A percentile compares a stretch with the other conserved stretches of the same genome.
phyloP scores from a whole-genome alignment of 2,113 vertebrate species.

The Corythornis cristatus region DNA sequence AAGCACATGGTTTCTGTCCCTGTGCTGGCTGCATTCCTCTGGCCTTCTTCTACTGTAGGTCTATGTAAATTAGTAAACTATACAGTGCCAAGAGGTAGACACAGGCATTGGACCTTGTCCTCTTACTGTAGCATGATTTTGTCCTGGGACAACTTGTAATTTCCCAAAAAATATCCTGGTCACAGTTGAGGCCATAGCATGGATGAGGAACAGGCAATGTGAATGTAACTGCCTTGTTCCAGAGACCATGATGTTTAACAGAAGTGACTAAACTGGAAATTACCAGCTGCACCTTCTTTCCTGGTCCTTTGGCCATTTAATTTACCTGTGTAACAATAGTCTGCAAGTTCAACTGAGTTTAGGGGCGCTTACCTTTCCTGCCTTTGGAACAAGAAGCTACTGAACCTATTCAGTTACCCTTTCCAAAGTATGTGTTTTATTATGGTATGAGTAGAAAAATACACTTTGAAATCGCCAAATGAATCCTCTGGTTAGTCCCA shows the following conservation, averaged over 20 bases:
- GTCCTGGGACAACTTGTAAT: not conserved
- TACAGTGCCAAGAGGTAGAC: not conserved
- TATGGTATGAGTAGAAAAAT: not conserved
- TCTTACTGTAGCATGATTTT: not conserved
- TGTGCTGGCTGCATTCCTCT: not conserved
- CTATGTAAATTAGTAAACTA: not conserved
- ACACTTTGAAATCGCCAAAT: not conserved
- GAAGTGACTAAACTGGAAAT: not conserved
- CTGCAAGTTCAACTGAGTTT: not conserved
- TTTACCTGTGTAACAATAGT: not conserved
- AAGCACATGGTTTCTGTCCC: not conserved
- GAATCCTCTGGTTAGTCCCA: not conserved
- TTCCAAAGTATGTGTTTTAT: not conserved
- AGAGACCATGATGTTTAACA: not conserved
- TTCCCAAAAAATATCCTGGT: fast-evolving
- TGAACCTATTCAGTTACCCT: not conserved
- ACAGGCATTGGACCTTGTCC: not conserved
- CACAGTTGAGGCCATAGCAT: not conserved
- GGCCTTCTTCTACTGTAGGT: not conserved
- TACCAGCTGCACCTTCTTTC: not conserved
- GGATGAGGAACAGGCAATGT: not conserved
- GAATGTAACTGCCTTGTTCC: not conserved
- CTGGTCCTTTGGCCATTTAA: not conserved
- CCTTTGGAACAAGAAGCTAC: not conserved
- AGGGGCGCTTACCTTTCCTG: not conserved